These are phyloP conservation scores for Sphaerophoria taeniata DNA, from an alignment of 2,888 invertebrate genomes.

Conservation along the genomic window DNA sequence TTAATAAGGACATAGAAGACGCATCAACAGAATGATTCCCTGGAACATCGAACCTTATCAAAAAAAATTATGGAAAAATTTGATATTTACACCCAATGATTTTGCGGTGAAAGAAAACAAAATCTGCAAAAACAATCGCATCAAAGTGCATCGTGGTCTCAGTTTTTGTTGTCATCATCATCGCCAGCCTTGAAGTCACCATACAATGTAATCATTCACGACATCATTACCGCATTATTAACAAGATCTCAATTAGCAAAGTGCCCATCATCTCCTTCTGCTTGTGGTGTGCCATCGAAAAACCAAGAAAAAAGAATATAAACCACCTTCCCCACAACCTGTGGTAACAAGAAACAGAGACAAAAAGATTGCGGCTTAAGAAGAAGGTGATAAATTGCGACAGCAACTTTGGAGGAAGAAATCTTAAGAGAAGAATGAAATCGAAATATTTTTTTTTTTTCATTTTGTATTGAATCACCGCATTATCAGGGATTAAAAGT, in stretches of 20 bases:
- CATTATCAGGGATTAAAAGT: constrained; percentile 29
- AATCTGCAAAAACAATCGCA: neutral
- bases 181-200: constrained; percentile 61
- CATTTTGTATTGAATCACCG: neutral
- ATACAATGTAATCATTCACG: constrained; percentile 72
- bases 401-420: constrained; percentile 45
- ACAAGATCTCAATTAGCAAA: constrained; percentile 75
- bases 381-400: constrained; percentile 76
- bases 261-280: constrained; percentile 74
- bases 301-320: constrained; percentile 37
- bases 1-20: too few relatives aligned
- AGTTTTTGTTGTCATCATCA: constrained; percentile 18
- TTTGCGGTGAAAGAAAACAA: constrained; percentile 50
- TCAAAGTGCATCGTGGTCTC: constrained; percentile 27
- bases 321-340: constrained; percentile 13
- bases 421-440: constrained; percentile 44
- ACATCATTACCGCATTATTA: constrained; percentile 74
- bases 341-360: constrained; percentile 39
- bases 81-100: constrained; percentile 60
- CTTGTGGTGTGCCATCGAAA: constrained; percentile 68
- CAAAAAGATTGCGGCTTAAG: neutral
- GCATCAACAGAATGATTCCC: neutral
- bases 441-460: constrained; percentile 28
- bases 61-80: constrained; percentile 41
- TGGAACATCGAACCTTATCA: neutral